A percentile compares a stretch with the other conserved stretches of the same genome.
phyloP scores from a whole-genome alignment of 2,113 vertebrate species.

The Platanista minor region DNA sequence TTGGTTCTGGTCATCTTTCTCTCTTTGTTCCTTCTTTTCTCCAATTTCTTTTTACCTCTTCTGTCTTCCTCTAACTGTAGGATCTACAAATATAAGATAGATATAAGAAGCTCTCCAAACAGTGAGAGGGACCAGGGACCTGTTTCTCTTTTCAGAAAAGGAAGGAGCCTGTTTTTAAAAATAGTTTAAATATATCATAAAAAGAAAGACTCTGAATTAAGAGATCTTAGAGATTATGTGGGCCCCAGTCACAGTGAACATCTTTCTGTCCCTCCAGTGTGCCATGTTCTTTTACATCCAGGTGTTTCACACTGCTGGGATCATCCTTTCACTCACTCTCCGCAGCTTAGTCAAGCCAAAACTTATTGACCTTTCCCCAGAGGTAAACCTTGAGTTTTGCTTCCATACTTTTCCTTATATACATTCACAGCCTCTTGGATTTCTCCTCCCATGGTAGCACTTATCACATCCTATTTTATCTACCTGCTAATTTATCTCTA shows the following conservation, averaged over 20 bases:
- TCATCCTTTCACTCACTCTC: neutral
- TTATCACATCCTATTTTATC: neutral
- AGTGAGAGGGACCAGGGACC: neutral
- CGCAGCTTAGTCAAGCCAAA: neutral
- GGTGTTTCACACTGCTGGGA: neutral
- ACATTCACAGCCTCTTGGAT: neutral
- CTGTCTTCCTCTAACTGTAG: neutral
- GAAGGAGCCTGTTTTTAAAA: neutral
- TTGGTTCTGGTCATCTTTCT: neutral
- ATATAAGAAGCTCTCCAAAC: neutral
- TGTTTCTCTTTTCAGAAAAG: neutral
- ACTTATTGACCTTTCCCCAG: neutral
- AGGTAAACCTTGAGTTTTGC: neutral
- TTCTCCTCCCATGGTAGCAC: neutral
- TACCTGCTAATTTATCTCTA: neutral
- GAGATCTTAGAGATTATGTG: neutral
- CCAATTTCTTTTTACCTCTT: slow-evolving; percentile 5
- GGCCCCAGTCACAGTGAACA: neutral
- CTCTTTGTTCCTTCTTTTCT: neutral
- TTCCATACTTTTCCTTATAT: neutral
- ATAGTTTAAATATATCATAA: neutral
- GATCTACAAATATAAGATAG: neutral
- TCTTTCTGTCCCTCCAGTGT: neutral
- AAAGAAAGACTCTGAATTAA: neutral
- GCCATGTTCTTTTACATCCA: neutral